Percentiles rank a stretch among this genome's conserved stretches.
Evolutionary conservation across 2,113 vertebrate species (phyloP).

Genomic region (Lucifuga dentata): DNA sequence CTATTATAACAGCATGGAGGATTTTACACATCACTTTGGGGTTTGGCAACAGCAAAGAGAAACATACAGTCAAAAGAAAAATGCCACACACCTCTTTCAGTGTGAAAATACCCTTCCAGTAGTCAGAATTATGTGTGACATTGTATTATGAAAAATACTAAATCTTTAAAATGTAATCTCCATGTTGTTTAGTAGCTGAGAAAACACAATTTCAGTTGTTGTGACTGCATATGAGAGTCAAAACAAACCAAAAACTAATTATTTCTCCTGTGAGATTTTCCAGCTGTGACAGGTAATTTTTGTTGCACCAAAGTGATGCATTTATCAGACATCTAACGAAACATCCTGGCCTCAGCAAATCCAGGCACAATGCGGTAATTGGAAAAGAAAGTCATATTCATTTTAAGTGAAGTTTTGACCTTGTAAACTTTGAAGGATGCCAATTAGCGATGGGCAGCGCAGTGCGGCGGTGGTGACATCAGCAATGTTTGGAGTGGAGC

Average conservation of each 20-base stretch:
- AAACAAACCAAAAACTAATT: conserved; percentile 56
- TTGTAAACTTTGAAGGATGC: conserved; percentile 29
- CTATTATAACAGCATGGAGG: conserved; percentile 37
- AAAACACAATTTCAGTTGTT: conserved; percentile 21
- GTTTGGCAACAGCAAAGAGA: conserved; percentile 42
- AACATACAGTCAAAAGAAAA: conserved; percentile 40
- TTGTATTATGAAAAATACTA: conserved; percentile 21
- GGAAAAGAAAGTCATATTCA: conserved; percentile 33
- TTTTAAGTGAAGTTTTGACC: conserved; percentile 45
- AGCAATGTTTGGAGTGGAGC: conserved; percentile 18
- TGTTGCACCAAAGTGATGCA: background rate
- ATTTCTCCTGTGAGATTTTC: conserved; percentile 30
- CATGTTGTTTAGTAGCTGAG: conserved; percentile 14
- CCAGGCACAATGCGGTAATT: conserved; percentile 5
- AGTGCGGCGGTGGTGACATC: conserved; percentile 6
- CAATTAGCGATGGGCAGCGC: conserved; percentile 32
- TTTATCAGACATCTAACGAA: too few relatives aligned
- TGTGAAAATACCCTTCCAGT: conserved; percentile 42
- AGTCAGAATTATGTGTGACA: conserved; percentile 1
- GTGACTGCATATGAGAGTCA: background rate
- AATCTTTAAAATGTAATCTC: conserved; percentile 22
- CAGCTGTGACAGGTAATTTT: conserved; percentile 33
- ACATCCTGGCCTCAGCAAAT: conserved; percentile 9
- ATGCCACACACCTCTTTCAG: conserved; percentile 31
- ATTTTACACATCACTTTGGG: conserved; percentile 50